Percentiles rank a stretch among this genome's conserved stretches.
Evolutionary conservation across 2,888 invertebrate genomes (phyloP).

Genomic region (Pseudoips prasinana): DNA sequence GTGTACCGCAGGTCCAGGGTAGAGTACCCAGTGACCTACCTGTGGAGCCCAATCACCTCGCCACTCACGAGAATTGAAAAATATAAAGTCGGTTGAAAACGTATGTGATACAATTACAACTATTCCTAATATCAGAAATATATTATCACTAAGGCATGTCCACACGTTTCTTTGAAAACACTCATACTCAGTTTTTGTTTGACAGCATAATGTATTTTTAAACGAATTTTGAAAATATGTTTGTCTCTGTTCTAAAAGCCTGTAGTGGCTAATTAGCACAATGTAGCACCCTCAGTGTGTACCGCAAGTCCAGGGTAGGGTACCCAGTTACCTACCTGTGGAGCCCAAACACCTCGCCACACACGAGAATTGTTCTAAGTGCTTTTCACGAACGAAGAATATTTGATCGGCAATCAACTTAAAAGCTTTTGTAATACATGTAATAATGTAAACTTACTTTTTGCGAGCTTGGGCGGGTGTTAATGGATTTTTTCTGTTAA

Average conservation of each 20-base stretch:
- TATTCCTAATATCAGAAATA: no score
- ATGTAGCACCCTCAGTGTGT: no score
- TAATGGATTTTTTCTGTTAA: conserved; percentile 15
- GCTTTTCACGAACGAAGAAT: conserved; percentile 44
- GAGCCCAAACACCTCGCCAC: conserved; percentile 19
- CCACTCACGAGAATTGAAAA: conserved; percentile 41
- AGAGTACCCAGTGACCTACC: no score
- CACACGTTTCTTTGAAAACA: conserved; percentile 36
- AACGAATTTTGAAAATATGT: conserved; percentile 56
- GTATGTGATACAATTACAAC: no score
- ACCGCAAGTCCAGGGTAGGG: no score
- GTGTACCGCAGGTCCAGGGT: no score
- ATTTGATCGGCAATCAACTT: conserved; percentile 45
- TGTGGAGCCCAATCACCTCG: conserved; percentile 21
- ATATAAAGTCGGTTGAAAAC: no score
- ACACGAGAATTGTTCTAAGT: conserved; percentile 48
- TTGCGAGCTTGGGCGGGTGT: conserved; percentile 10
- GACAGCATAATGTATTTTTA: conserved; percentile 64
- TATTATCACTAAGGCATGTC: conserved; percentile 29
- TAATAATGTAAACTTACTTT: conserved; percentile 26
- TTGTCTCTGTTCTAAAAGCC: conserved; percentile 30
- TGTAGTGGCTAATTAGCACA: conserved; percentile 62
- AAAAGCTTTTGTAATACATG: conserved; percentile 32
- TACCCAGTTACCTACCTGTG: conserved; percentile 22
- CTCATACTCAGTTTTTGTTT: conserved; percentile 52